Evolutionary conservation across 1,140 invertebrate species (phyloP).

Genomic region (Oscheius sp.): DNA sequence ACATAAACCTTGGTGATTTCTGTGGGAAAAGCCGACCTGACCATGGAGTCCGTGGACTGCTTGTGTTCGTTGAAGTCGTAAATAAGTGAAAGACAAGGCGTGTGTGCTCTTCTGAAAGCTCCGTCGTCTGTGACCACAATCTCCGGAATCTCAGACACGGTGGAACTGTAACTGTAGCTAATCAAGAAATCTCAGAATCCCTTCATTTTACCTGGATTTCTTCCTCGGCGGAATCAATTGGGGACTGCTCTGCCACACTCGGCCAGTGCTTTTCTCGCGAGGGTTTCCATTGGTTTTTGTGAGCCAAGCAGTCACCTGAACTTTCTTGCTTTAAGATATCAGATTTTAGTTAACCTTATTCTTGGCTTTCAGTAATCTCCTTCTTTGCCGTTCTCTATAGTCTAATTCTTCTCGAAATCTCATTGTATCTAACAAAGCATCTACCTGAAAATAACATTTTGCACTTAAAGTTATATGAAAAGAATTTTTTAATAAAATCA

Average conservation of each 20-base stretch:
- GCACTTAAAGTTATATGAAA: no score
- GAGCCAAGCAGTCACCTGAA: constrained; percentile 31
- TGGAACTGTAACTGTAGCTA: neutral
- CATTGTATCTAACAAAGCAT: constrained; percentile 32
- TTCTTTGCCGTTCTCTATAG: constrained; percentile 17
- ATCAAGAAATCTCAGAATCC: neutral
- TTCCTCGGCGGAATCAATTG: constrained; percentile 1
- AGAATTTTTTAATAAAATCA: no score
- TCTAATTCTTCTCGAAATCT: constrained; percentile 34
- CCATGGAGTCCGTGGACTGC: neutral
- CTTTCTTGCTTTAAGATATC: neutral
- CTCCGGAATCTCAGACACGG: constrained; percentile 32
- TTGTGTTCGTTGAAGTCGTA: constrained; percentile 23
- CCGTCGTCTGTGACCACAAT: constrained; percentile 32
- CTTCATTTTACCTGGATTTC: neutral
- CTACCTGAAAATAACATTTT: constrained; percentile 28
- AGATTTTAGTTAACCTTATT: constrained; percentile 15
- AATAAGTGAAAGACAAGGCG: constrained; percentile 28
- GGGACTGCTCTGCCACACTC: constrained; percentile 18
- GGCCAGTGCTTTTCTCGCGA: neutral
- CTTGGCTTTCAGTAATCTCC: constrained; percentile 30
- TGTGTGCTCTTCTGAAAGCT: constrained; percentile 1
- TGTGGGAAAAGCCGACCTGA: no score
- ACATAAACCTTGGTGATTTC: no score
- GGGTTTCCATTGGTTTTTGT: neutral